A percentile compares a stretch with the other conserved stretches of the same genome.
Evolutionary conservation across 2,888 invertebrate genomes (phyloP).

Genomic region (Philonicus albiceps): DNA sequence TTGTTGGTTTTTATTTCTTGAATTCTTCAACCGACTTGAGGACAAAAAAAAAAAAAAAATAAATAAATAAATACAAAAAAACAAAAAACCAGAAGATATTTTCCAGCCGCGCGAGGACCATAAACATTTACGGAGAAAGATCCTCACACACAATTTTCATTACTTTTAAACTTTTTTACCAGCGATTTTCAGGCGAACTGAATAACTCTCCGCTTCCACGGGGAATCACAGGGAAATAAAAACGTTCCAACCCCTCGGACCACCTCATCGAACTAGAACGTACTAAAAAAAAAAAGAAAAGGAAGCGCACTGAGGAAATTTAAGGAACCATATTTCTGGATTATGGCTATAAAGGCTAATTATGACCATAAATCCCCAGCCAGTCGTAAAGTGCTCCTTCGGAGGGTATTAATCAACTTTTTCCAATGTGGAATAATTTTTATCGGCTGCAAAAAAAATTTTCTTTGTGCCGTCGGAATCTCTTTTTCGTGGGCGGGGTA

Average conservation of each 20-base stretch:
- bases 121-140: slow-evolving; percentile 6
- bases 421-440: slow-evolving; percentile 48
- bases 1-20: background rate
- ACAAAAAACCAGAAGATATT: background rate
- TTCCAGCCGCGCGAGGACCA: background rate
- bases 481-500: background rate
- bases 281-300: slow-evolving; percentile 9
- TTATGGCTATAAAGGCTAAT: slow-evolving; percentile 51
- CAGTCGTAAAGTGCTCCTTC: slow-evolving; percentile 47
- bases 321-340: slow-evolving; percentile 50
- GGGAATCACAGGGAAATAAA: slow-evolving; percentile 7
- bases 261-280: slow-evolving; percentile 16
- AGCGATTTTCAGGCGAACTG: background rate
- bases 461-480: background rate
- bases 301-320: slow-evolving; percentile 44
- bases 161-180: slow-evolving; percentile 21
- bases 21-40: background rate
- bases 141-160: slow-evolving; percentile 25
- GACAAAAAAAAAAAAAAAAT: background rate
- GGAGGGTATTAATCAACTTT: slow-evolving; percentile 47
- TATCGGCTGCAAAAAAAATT: slow-evolving; percentile 47
- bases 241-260: background rate
- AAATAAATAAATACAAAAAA: background rate
- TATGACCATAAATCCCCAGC: slow-evolving; percentile 49
- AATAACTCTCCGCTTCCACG: background rate